These are phyloP conservation scores for Sphaerophoria rueppellii DNA, from an alignment of 2,888 invertebrate species.

Conservation along the genomic window DNA sequence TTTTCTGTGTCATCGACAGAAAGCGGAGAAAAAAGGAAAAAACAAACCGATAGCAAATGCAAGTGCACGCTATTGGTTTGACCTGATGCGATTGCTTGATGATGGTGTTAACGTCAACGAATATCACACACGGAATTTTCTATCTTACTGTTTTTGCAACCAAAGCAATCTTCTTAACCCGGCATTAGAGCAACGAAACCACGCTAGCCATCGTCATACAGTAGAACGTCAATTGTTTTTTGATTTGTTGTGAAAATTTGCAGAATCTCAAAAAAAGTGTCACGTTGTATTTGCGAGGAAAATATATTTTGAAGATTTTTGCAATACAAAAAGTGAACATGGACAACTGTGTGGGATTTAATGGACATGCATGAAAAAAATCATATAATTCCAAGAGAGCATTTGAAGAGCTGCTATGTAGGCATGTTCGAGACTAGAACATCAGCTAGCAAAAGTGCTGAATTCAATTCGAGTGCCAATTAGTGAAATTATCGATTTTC, in stretches of 20 bases:
- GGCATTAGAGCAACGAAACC: background rate
- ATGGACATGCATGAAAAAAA: background rate
- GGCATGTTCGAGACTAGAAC: slow-evolving; percentile 1
- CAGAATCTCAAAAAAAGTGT: too few species aligned
- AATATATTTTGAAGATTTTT: too few species aligned
- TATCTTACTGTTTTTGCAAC: slow-evolving; percentile 16
- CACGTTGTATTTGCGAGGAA: too few species aligned
- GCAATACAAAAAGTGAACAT: too few species aligned
- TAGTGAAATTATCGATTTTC: slow-evolving; percentile 68
- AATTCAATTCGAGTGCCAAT: slow-evolving; percentile 60
- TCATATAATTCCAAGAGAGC: slow-evolving; percentile 6
- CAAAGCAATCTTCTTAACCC: background rate
- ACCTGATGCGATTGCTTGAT: background rate
- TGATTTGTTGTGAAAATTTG: too few species aligned
- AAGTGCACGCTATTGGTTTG: too few species aligned
- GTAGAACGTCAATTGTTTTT: background rate
- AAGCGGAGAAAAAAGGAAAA: background rate
- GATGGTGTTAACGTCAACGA: slow-evolving; percentile 36
- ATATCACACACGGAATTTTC: slow-evolving; percentile 22
- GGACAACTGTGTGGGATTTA: too few species aligned
- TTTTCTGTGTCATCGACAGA: background rate
- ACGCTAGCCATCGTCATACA: background rate
- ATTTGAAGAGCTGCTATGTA: slow-evolving; percentile 21
- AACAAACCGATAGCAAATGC: background rate
- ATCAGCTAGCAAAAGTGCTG: slow-evolving; percentile 5